Evolutionary conservation across 2,797 vertebrate species (phyloP).

Genomic region (Rhynchonycteris naso): DNA sequence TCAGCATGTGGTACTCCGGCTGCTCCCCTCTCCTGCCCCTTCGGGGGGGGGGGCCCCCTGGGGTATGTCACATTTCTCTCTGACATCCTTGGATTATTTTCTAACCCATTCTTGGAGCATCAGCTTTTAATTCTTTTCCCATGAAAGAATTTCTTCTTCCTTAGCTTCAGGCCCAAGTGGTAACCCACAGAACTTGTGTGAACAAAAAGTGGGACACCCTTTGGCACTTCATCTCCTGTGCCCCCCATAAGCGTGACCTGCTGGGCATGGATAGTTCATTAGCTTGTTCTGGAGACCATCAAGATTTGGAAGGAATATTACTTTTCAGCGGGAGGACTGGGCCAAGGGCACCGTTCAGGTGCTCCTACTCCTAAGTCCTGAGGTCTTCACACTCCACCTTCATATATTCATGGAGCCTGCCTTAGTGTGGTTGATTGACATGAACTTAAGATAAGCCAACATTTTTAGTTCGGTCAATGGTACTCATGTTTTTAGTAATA

Average conservation of each 20-base stretch:
- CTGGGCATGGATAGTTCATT: background rate
- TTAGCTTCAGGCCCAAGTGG: background rate
- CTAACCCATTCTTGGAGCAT: constrained; percentile 59
- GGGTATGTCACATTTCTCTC: constrained; percentile 62
- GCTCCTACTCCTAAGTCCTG: background rate
- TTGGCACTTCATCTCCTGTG: background rate
- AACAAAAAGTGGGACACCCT: background rate
- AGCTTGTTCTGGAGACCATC: background rate
- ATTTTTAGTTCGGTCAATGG: background rate
- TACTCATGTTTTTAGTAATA: background rate
- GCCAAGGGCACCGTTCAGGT: background rate
- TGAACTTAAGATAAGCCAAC: background rate
- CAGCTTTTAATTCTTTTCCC: constrained; percentile 72
- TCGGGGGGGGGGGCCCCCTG: background rate
- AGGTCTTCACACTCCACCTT: background rate
- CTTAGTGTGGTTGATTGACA: background rate
- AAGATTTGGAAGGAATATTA: background rate
- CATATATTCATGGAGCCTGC: background rate
- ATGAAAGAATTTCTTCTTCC: constrained; percentile 47
- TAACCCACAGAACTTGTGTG: constrained; percentile 8
- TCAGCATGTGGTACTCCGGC: constrained; percentile 32
- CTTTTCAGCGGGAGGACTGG: background rate
- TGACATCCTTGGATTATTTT: constrained; percentile 75
- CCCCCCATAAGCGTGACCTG: background rate
- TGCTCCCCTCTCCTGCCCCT: background rate